Base-by-base conservation (phyloP, 2,113 vertebrate genomes). In the Crocuta crocuta region DNA sequence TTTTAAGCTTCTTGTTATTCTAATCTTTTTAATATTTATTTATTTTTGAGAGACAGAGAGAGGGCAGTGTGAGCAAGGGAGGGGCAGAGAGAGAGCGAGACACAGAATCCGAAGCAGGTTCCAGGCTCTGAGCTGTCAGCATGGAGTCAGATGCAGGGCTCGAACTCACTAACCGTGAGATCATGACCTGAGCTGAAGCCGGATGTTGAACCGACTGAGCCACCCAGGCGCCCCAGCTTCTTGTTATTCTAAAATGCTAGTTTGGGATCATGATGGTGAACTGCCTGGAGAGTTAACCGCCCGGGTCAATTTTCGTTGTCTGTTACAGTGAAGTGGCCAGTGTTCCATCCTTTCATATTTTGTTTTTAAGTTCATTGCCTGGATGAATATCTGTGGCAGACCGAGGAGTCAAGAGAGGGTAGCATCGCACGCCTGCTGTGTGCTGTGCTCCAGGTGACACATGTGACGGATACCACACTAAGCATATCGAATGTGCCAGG, bases 391-490 rank as follows among this genome's bases (percentile, higher is more conserved):
- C 66, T 16, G 0, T 3, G 2, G 58, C 58, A 48, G 50, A 81
- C 10, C 0, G 2, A 28, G n/a, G 39, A 10, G 26, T 61, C 88
- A 12, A 84, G 21, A 61, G 15, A 86, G 43, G 68, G 10, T 0
- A 63, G 33, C 33, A 0, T 10, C 2, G 10, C 82, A 63, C 1
- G 1, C 15, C 53, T 84, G 0, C 35, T 19, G 19, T 10, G 58
- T 23, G 5, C 79, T 78, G 15, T 58, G 31, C 58, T 39, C 80
- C 45, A 13, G n/a, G 61, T 21, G 16, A 88, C 8, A 3, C 39
- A 0, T 16, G 6, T 2, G 24, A 15, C 33, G 8, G 7, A 3
- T 2, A 4, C 9, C 3, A 16, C 26, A 2, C 5, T 9, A 66
- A 65, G 45, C 50, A 4, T 31, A 48, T 23, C 0, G 11, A 2